These are phyloP conservation scores for Blera fallax DNA, from an alignment of 2,888 invertebrate species.

Conservation along the genomic window DNA sequence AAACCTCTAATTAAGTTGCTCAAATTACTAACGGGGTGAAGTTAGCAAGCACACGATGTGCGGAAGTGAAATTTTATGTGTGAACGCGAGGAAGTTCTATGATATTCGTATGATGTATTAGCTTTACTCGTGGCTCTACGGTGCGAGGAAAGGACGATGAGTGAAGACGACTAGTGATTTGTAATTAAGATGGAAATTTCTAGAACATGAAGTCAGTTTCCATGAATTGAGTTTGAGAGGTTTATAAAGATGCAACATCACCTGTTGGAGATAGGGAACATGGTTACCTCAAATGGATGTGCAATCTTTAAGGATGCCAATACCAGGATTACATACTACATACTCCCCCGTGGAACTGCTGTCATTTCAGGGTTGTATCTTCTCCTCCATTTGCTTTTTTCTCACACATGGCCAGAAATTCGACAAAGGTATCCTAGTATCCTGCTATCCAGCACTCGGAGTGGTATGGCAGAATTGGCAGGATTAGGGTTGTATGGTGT, in stretches of 20 bases:
- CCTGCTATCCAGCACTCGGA: too few relatives aligned
- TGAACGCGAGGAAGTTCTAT: not conserved
- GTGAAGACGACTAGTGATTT: not conserved
- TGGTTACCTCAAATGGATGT: too few relatives aligned
- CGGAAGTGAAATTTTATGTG: conserved; percentile 8
- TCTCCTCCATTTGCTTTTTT: too few relatives aligned
- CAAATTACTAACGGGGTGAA: not conserved
- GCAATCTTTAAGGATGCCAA: too few relatives aligned
- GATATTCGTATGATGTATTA: not conserved
- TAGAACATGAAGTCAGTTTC: not conserved
- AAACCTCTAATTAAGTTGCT: conserved; percentile 46
- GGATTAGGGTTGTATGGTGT: too few relatives aligned
- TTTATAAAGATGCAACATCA: not conserved
- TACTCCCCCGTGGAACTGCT: too few relatives aligned
- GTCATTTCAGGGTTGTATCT: too few relatives aligned
- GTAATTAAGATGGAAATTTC: not conserved
- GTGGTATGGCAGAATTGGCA: too few relatives aligned
- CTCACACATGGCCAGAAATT: too few relatives aligned
- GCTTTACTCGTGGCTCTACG: not conserved
- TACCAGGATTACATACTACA: too few relatives aligned
- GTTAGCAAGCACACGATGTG: conserved; percentile 1
- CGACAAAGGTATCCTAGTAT: too few relatives aligned
- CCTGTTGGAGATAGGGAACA: too few relatives aligned
- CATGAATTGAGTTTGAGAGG: not conserved
- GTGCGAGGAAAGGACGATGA: not conserved